These are phyloP conservation scores for Spodoptera littoralis DNA, from an alignment of 2,888 invertebrate genomes.

Conservation along the genomic window DNA sequence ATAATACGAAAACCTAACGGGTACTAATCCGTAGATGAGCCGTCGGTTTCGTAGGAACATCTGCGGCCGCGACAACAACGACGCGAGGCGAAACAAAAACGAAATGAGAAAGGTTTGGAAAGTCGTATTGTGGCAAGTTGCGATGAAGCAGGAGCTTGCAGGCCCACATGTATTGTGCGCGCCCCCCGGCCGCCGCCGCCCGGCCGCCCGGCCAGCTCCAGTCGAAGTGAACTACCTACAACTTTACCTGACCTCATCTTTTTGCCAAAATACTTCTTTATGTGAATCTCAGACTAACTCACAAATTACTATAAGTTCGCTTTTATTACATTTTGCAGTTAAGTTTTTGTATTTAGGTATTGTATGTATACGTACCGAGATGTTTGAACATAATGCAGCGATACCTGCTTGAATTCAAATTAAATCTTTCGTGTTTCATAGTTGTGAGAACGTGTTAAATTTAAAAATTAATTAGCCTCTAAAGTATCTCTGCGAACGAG, in stretches of 20 bases:
- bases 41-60: slow-evolving; percentile 79
- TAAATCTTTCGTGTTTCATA: slow-evolving; percentile 24
- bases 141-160: slow-evolving; percentile 70
- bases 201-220: slow-evolving; percentile 13
- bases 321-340: background rate
- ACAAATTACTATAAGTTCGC: slow-evolving; percentile 7
- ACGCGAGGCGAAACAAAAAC: slow-evolving; percentile 82
- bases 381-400: background rate
- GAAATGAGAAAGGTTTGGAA: slow-evolving; percentile 86
- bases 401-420: slow-evolving; percentile 5
- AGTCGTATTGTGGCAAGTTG: slow-evolving; percentile 83
- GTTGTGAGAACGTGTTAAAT: slow-evolving; percentile 34
- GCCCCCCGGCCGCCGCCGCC: slow-evolving; percentile 10
- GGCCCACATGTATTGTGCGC: slow-evolving; percentile 59
- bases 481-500: slow-evolving; percentile 57
- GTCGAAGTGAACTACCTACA: background rate
- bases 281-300: slow-evolving; percentile 9
- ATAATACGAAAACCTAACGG: slow-evolving; percentile 82
- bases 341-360: background rate
- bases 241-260: slow-evolving; percentile 33
- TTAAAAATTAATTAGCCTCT: slow-evolving; percentile 53
- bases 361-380: slow-evolving; percentile 1
- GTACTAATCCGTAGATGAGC: slow-evolving; percentile 86
- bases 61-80: slow-evolving; percentile 79
- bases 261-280: slow-evolving; percentile 27